Evolutionary conservation across 2,888 invertebrate species (phyloP).

Genomic region (Tyria jacobaeae): DNA sequence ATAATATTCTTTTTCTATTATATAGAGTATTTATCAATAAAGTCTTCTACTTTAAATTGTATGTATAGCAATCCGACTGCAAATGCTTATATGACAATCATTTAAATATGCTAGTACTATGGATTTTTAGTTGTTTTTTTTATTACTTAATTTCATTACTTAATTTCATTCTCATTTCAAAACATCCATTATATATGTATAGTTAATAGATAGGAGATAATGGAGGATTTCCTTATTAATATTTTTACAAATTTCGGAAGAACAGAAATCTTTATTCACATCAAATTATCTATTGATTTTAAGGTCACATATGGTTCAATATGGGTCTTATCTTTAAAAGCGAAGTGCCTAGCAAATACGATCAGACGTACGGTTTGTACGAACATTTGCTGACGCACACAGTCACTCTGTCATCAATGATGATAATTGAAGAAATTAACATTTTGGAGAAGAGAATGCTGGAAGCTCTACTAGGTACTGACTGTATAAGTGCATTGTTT

Average conservation of each 20-base stretch:
- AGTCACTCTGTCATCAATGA: slow-evolving; percentile 53
- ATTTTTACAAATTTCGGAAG: background rate
- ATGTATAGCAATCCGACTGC: no score
- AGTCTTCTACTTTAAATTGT: no score
- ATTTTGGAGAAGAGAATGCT: slow-evolving; percentile 62
- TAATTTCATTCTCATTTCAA: no score
- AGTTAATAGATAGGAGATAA: no score
- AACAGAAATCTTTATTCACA: background rate
- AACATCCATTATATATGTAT: no score
- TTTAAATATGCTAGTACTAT: no score
- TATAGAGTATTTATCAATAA: no score
- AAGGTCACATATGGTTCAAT: slow-evolving; percentile 70
- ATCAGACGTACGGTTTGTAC: slow-evolving; percentile 56
- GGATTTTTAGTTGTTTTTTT: no score
- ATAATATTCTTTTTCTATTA: no score
- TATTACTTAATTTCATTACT: no score
- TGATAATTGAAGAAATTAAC: slow-evolving; percentile 58
- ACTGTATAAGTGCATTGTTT: slow-evolving; percentile 67
- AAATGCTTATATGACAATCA: no score
- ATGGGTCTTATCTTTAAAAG: slow-evolving; percentile 55
- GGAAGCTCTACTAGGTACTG: slow-evolving; percentile 62
- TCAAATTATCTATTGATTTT: background rate
- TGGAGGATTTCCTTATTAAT: background rate
- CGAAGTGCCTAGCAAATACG: slow-evolving; percentile 22
- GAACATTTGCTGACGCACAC: slow-evolving; percentile 63